A percentile compares a stretch with the other conserved stretches of the same genome.
These are phyloP conservation scores for Dromaius novaehollandiae DNA, from an alignment of 2,113 vertebrate genomes.

Conservation along the genomic window DNA sequence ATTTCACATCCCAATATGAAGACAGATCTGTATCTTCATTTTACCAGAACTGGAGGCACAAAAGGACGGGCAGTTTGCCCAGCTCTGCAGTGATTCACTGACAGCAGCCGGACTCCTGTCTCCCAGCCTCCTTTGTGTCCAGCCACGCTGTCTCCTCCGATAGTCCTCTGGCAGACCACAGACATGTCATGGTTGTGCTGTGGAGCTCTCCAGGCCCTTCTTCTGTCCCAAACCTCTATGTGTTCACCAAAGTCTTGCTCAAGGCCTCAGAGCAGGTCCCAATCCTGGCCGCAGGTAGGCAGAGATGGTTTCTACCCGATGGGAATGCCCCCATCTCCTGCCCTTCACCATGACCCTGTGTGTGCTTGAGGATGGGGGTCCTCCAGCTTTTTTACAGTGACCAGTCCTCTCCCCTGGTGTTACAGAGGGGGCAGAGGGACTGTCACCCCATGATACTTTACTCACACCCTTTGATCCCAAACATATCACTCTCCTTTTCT, in stretches of 20 bases:
- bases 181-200: neutral
- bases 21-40: neutral
- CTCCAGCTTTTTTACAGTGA: neutral
- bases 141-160: neutral
- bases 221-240: neutral
- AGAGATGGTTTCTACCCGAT: neutral
- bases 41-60: neutral
- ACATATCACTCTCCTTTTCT: neutral
- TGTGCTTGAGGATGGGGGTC: neutral
- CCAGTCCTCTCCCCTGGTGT: neutral
- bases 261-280: neutral
- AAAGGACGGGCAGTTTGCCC: conserved; percentile 12
- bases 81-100: neutral
- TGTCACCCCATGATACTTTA: neutral
- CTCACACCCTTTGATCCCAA: neutral
- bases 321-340: neutral
- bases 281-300: neutral
- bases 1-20: neutral
- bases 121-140: neutral
- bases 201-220: neutral
- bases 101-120: neutral
- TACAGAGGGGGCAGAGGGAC: neutral
- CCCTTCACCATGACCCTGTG: neutral
- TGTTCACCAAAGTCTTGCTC: neutral
- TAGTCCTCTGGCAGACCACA: neutral